Conservation (phyloP, 2,113 vertebrate species). For the Psettodes erumei region DNA sequence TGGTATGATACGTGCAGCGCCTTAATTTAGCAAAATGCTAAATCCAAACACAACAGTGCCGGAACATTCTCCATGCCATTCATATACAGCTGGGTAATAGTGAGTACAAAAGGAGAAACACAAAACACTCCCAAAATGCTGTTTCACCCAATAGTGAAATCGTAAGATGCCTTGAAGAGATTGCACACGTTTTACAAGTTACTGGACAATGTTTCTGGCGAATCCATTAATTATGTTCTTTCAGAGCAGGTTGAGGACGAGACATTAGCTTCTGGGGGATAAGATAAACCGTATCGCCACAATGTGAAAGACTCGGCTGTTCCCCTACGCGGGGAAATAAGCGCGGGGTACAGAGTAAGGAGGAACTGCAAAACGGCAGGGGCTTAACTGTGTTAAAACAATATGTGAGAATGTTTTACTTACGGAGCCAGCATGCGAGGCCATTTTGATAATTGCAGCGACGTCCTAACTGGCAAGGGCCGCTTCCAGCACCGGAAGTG, state of each 20-base stretch:
- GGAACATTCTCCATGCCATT: not conserved
- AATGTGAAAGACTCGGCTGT: constrained; percentile 46
- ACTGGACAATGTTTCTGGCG: constrained; percentile 45
- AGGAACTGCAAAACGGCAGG: constrained; percentile 55
- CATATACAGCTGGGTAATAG: constrained; percentile 30
- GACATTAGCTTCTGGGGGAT: constrained; percentile 70
- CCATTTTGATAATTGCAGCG: constrained; percentile 74
- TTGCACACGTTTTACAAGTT: constrained; percentile 41
- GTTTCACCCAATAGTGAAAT: constrained; percentile 50
- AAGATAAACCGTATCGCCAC: constrained; percentile 67
- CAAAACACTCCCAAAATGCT: constrained; percentile 40
- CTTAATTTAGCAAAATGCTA: too few relatives aligned
- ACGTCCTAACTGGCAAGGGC: constrained; percentile 67
- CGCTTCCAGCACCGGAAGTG: constrained; percentile 56
- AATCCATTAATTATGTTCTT: constrained; percentile 63
- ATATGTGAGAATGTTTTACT: constrained; percentile 73
- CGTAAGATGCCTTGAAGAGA: constrained; percentile 52
- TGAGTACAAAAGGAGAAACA: constrained; percentile 17
- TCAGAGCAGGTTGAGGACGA: constrained; percentile 60
- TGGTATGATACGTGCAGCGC: not conserved
- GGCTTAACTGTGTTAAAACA: constrained; percentile 69
- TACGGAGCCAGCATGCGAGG: constrained; percentile 68
- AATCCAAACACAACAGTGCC: constrained; percentile 11
- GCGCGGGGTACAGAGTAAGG: constrained; percentile 35
- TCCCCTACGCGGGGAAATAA: constrained; percentile 54